These are phyloP conservation scores for Lontra canadensis DNA, from an alignment of 2,113 vertebrate species.

Conservation along the genomic window DNA sequence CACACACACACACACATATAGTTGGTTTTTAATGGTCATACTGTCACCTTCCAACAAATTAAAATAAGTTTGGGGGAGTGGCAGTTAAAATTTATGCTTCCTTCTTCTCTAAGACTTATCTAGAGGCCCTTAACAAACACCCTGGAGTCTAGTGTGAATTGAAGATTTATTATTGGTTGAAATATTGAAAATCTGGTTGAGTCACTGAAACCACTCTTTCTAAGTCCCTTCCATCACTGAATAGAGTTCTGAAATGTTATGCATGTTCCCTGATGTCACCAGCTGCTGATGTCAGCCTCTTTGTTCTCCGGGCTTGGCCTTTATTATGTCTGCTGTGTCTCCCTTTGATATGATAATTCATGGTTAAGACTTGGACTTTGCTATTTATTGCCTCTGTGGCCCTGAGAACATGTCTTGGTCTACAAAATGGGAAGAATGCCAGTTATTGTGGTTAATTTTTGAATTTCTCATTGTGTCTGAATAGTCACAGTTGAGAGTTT, in stretches of 20 bases:
- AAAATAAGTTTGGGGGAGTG: neutral
- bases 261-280: neutral
- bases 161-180: neutral
- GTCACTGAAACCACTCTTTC: neutral
- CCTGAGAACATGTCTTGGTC: neutral
- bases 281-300: neutral
- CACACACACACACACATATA: no score
- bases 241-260: neutral
- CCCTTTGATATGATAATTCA: neutral
- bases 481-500: neutral
- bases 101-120: neutral
- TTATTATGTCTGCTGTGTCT: neutral
- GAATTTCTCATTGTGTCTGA: neutral
- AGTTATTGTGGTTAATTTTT: neutral
- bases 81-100: neutral
- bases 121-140: neutral
- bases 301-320: neutral
- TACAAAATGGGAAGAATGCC: neutral
- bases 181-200: constrained; percentile 6
- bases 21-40: neutral
- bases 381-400: neutral
- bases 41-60: constrained; percentile 3
- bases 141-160: neutral
- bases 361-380: neutral
- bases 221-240: neutral